These are phyloP conservation scores for Pandemis heparana DNA, from an alignment of 2,888 invertebrate species.

Conservation along the genomic window DNA sequence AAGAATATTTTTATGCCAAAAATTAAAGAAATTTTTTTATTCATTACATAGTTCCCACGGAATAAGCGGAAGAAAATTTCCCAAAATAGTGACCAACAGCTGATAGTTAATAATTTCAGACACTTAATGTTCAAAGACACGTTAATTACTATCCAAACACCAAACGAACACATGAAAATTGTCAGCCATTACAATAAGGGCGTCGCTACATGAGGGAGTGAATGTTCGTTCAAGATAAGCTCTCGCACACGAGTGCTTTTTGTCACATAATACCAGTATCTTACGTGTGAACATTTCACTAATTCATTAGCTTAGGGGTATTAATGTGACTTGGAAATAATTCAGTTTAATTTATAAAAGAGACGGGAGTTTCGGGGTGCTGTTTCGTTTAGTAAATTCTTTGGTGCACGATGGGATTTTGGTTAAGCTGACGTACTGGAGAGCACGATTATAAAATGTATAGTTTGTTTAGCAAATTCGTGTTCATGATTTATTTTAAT, in stretches of 20 bases:
- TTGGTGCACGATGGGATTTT: neutral
- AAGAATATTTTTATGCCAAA: no score
- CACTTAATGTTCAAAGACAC: neutral
- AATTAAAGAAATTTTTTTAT: no score
- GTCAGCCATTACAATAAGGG: slow-evolving; percentile 50
- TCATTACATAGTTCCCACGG: no score
- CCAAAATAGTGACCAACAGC: no score
- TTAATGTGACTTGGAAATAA: slow-evolving; percentile 37
- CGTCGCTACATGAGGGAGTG: slow-evolving; percentile 53
- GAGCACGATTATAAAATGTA: no score
- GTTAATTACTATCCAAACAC: slow-evolving; percentile 17
- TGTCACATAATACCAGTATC: slow-evolving; percentile 68
- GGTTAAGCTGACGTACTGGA: no score
- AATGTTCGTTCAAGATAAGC: slow-evolving; percentile 77
- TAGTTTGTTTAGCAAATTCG: no score
- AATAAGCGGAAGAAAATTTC: no score
- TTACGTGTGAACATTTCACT: slow-evolving; percentile 57
- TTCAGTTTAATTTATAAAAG: slow-evolving; percentile 34
- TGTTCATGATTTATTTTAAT: no score
- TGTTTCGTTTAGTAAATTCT: slow-evolving; percentile 1
- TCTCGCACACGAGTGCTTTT: slow-evolving; percentile 70
- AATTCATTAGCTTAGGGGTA: slow-evolving; percentile 41
- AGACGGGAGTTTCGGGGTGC: neutral
- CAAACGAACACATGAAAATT: slow-evolving; percentile 26
- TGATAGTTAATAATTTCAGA: no score